These are phyloP conservation scores for Euzophera pinguis DNA, from an alignment of 2,888 invertebrate genomes.

Conservation along the genomic window DNA sequence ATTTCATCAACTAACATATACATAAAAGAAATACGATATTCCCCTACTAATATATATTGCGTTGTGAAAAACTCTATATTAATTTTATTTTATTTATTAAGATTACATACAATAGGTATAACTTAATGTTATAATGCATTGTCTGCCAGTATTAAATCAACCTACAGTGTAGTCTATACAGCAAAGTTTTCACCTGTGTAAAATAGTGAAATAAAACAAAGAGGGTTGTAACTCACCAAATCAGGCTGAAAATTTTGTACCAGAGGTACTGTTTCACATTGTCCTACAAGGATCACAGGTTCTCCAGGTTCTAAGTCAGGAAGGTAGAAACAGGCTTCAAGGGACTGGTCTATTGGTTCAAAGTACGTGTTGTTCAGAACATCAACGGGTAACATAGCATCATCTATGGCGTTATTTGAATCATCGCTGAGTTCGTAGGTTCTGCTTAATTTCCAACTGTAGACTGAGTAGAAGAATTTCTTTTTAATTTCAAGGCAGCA, in stretches of 20 bases:
- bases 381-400: constrained; percentile 30
- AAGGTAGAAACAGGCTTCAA: constrained; percentile 52
- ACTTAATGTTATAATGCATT: too few species aligned
- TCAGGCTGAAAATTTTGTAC: constrained; percentile 43
- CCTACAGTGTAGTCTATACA: too few species aligned
- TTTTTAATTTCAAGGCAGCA: too few species aligned
- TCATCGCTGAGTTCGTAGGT: constrained; percentile 30
- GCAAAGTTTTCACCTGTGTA: too few species aligned
- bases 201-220: too few species aligned
- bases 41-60: too few species aligned
- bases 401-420: constrained; percentile 37
- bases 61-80: too few species aligned
- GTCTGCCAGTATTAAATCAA: too few species aligned
- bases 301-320: constrained; percentile 47
- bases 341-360: constrained; percentile 47
- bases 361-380: constrained; percentile 50
- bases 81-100: too few species aligned
- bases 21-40: too few species aligned
- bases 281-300: constrained; percentile 50
- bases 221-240: constrained; percentile 35
- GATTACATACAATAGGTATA: too few species aligned
- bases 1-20: too few species aligned
- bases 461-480: constrained; percentile 39
- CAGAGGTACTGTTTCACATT: constrained; percentile 49
- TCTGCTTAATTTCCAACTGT: constrained; percentile 66